Evolutionary conservation across 2,888 invertebrate species (phyloP).

Genomic region (Serrognathus titanus): DNA sequence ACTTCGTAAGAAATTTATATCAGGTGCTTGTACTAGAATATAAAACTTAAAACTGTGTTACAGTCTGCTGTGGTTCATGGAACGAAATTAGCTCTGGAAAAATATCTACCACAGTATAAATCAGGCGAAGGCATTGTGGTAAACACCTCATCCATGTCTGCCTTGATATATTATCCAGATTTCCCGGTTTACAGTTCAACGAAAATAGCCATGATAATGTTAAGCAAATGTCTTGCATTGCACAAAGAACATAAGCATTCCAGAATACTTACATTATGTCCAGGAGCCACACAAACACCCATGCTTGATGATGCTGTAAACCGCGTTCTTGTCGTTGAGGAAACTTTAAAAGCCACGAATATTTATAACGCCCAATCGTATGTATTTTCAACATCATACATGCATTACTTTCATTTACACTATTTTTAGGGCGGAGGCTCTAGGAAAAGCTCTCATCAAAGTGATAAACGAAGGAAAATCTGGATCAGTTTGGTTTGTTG

Average conservation of each 20-base stretch:
- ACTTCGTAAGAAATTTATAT: slow-evolving; percentile 11
- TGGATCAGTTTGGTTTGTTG: slow-evolving; percentile 26
- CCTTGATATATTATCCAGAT: slow-evolving; percentile 17
- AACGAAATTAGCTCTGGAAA: slow-evolving; percentile 19
- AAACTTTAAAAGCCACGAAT: not conserved
- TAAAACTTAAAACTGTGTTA: not conserved
- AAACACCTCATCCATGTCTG: slow-evolving; percentile 31
- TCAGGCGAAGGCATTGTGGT: slow-evolving; percentile 28
- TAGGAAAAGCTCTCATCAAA: slow-evolving; percentile 18
- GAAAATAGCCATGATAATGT: slow-evolving; percentile 29
- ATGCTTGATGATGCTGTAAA: not conserved
- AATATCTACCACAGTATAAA: slow-evolving; percentile 31
- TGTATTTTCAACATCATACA: not conserved
- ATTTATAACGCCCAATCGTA: slow-evolving; percentile 7
- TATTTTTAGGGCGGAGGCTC: not conserved
- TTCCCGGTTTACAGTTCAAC: slow-evolving; percentile 25
- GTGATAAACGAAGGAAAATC: slow-evolving; percentile 22
- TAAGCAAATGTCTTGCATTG: slow-evolving; percentile 20
- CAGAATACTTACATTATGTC: slow-evolving; percentile 28
- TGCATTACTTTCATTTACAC: not conserved
- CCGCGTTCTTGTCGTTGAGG: not conserved
- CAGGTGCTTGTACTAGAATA: not conserved
- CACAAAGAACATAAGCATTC: slow-evolving; percentile 19
- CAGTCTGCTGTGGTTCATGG: slow-evolving; percentile 8
- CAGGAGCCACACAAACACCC: slow-evolving; percentile 18